Evolutionary conservation across 2,888 invertebrate species (phyloP).

Genomic region (Nomada hirtipes): DNA sequence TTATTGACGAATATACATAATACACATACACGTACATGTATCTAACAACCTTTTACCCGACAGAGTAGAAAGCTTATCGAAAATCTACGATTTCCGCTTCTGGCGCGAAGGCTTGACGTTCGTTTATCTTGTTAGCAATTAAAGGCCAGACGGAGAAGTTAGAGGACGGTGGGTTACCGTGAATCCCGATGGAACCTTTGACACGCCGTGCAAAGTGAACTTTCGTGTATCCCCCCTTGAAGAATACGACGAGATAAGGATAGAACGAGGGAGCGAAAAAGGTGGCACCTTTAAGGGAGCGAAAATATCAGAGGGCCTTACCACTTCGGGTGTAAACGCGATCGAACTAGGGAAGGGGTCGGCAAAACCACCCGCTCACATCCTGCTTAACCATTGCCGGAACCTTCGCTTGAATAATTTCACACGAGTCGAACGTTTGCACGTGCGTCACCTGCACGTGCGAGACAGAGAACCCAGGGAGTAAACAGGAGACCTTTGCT

Average conservation of each 20-base stretch:
- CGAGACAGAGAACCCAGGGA: slow-evolving; percentile 10
- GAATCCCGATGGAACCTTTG: slow-evolving; percentile 70
- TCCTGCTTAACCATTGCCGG: slow-evolving; percentile 75
- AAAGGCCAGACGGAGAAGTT: slow-evolving; percentile 57
- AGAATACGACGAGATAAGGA: slow-evolving; percentile 62
- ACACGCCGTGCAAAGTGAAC: slow-evolving; percentile 80
- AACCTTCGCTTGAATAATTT: slow-evolving; percentile 73
- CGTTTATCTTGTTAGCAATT: slow-evolving; percentile 76
- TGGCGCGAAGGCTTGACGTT: slow-evolving; percentile 21
- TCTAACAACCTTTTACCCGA: too few species aligned
- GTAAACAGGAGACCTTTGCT: slow-evolving; percentile 40
- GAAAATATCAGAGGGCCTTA: slow-evolving; percentile 53
- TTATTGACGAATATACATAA: too few species aligned
- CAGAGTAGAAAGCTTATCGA: slow-evolving; percentile 15
- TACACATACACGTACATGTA: too few species aligned
- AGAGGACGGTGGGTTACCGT: slow-evolving; percentile 46
- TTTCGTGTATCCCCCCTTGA: slow-evolving; percentile 77
- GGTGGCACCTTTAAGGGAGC: slow-evolving; percentile 60
- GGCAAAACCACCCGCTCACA: slow-evolving; percentile 74
- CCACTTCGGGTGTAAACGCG: slow-evolving; percentile 48
- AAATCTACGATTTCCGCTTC: slow-evolving; percentile 37
- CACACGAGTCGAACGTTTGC: slow-evolving; percentile 65
- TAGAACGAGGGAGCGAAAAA: slow-evolving; percentile 40
- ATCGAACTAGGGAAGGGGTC: slow-evolving; percentile 54
- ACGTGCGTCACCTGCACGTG: slow-evolving; percentile 57